Base-by-base conservation (phyloP, 1,140 invertebrate genomes). In the Eulimnadia texana region DNA sequence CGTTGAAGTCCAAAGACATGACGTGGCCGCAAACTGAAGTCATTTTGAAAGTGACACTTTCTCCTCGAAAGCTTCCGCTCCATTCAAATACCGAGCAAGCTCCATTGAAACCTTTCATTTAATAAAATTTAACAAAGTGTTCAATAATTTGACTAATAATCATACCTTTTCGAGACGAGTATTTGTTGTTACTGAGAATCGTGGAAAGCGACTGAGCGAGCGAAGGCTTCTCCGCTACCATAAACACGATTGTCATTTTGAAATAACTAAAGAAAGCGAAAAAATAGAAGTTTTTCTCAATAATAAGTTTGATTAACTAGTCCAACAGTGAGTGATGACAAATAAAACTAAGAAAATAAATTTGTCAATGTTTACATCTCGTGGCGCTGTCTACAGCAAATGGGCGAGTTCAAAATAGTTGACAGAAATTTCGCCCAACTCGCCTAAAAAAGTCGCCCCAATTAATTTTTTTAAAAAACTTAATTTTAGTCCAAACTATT, bases 211-310 rank as follows among this genome's bases (percentile, higher is more conserved):
- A 93, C 70, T 88, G 84, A 20, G 97, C 96, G 71, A 99, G 73
- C 53, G 94, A 97, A 9, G 96, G 97, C 82, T 99, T 99, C 74
- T 99, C 97, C 65, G 97, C 96, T 63, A 99, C 93, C 96, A 99
- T 99, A 66, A 99, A 82, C 47, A 91, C 92, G 6, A 81, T 86
- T 74, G 87, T 93, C 92, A 93, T 91, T 64, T 65, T 63, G 25
- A 20, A 20, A 60, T 58, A 25, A 16, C 6, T 16, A 2, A 19
- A 54, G 28, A 54, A 16, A 54, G 28, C 3, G 0, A n/a, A n/a
- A n/a, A n/a, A n/a, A n/a, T n/a, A n/a, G n/a, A n/a, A n/a, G n/a
- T n/a, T n/a, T n/a, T n/a, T n/a, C n/a, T n/a, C n/a, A n/a, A n/a
- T n/a, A n/a, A n/a, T n/a, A n/a, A n/a, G n/a, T n/a, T n/a, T n/a